These are phyloP conservation scores for Anarrhichthys ocellatus DNA, from an alignment of 2,113 vertebrate species.

Conservation along the genomic window DNA sequence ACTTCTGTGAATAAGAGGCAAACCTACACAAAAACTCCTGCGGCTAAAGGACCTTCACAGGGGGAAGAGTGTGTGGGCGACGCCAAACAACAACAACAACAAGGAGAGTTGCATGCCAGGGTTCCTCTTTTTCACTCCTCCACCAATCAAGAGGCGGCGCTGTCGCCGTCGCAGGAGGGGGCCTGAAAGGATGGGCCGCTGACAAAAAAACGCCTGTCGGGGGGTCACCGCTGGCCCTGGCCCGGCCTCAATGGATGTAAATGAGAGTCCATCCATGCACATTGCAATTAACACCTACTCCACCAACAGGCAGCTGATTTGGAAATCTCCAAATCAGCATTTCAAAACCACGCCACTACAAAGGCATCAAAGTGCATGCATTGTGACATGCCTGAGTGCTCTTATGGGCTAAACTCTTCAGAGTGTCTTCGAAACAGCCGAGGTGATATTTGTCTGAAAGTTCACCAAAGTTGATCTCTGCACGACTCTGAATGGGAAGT, in stretches of 20 bases:
- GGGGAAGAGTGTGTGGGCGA: constrained; percentile 75
- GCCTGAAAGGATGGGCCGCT: constrained; percentile 71
- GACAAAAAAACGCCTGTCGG: constrained; percentile 67
- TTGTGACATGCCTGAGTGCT: constrained; percentile 60
- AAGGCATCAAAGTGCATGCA: constrained; percentile 80
- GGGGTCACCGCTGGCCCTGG: constrained; percentile 58
- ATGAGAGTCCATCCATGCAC: constrained; percentile 66
- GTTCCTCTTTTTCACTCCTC: constrained; percentile 58
- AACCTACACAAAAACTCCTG: constrained; percentile 82
- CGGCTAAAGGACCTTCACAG: constrained; percentile 69
- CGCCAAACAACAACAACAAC: constrained; percentile 79
- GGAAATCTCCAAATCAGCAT: constrained; percentile 78
- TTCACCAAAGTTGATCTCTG: background rate
- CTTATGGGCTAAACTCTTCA: constrained; percentile 50
- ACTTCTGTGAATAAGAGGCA: constrained; percentile 81
- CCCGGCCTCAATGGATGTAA: constrained; percentile 68
- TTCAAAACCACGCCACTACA: constrained; percentile 74
- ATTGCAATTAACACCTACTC: constrained; percentile 83
- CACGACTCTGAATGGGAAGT: no score
- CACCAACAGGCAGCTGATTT: constrained; percentile 54
- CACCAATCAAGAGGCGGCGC: constrained; percentile 64
- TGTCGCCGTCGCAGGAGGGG: constrained; percentile 51
- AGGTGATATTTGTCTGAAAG: no score
- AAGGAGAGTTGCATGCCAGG: constrained; percentile 62
- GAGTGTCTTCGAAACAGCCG: constrained; percentile 51